A percentile compares a stretch with the other conserved stretches of the same genome.
Evolutionary conservation across 2,888 invertebrate species (phyloP).

Genomic region (Standfussiana lucernea): DNA sequence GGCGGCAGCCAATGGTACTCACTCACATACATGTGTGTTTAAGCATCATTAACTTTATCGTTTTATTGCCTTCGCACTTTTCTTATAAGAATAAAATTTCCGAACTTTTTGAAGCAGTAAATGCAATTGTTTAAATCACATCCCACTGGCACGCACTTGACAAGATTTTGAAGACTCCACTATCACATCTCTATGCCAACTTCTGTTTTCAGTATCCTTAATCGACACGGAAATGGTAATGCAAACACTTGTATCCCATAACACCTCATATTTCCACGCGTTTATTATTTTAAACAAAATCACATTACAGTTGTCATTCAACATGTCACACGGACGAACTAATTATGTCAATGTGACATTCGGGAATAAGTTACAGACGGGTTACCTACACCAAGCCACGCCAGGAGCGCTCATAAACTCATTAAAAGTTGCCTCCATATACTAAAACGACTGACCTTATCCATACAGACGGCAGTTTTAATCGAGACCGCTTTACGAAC

Average conservation of each 20-base stretch:
- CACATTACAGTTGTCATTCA: constrained; percentile 54
- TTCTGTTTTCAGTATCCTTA: constrained; percentile 3
- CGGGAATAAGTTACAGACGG: constrained; percentile 73
- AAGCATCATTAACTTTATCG: constrained; percentile 58
- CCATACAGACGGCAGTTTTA: constrained; percentile 87
- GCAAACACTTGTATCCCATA: constrained; percentile 21
- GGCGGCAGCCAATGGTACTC: constrained; percentile 51
- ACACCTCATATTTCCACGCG: background rate
- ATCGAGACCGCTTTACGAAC: constrained; percentile 87
- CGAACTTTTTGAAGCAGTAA: background rate
- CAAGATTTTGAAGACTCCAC: constrained; percentile 11
- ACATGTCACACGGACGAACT: constrained; percentile 65
- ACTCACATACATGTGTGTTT: constrained; percentile 57
- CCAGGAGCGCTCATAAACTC: constrained; percentile 85
- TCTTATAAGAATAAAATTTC: constrained; percentile 11
- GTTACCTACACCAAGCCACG: constrained; percentile 70
- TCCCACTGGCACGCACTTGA: background rate
- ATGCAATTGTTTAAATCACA: constrained; percentile 20
- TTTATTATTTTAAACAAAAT: constrained; percentile 55
- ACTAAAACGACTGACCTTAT: constrained; percentile 85
- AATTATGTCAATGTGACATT: constrained; percentile 75
- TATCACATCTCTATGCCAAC: constrained; percentile 14
- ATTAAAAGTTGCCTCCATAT: constrained; percentile 87
- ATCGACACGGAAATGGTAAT: constrained; percentile 16
- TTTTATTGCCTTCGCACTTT: constrained; percentile 42